Evolutionary conservation across 2,113 vertebrate genomes (phyloP), one percentile per base, ranked within the genome.

Genomic region (Perognathus longimembris): DNA sequence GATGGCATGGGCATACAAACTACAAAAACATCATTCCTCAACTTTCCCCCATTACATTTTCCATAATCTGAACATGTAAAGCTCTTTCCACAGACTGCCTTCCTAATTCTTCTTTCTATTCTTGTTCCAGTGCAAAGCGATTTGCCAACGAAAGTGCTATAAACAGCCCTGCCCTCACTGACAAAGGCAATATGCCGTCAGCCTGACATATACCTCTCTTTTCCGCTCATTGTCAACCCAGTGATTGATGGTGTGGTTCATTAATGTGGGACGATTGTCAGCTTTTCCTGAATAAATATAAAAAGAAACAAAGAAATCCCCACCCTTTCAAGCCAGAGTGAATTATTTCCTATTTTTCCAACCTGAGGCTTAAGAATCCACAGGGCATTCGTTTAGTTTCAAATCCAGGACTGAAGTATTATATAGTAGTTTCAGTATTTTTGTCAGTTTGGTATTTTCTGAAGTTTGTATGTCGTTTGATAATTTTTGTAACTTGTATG

Each of bases 281-380:
- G 98, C 97, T 98, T 98, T 99, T 99, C 99, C 99, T 98, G 99
- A 98, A 99, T 98, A 99, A 99, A 99, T 99, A 99, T 99, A 99
- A 99, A 99, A 99, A 99, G 99, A 99, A 99, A 99, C 99, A 99
- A 99, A 99, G 98, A 98, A 98, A 98, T 98, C 98, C 96, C 98
- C 99, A 99, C 98, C 98, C 98, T 98, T 97, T 98, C 97, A 97
- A 98, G 96, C 97, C 97, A 98, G 92, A 97, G 98, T 98, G 98
- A 98, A 98, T 98, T 98, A 98, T 98, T 98, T 98, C 98, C 98
- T 98, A 97, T 98, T 98, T 74, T 98, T 98, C 96, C 98, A 98
- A 95, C 96, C 97, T 97, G 97, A 93, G 89, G 96, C 97, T 97
- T 96, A 97, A 97, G 94, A 89, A 97, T 97, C 93, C 97, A 98